Evolutionary conservation across 1,140 invertebrate species (phyloP).

Genomic region (Danaus melanippus): DNA sequence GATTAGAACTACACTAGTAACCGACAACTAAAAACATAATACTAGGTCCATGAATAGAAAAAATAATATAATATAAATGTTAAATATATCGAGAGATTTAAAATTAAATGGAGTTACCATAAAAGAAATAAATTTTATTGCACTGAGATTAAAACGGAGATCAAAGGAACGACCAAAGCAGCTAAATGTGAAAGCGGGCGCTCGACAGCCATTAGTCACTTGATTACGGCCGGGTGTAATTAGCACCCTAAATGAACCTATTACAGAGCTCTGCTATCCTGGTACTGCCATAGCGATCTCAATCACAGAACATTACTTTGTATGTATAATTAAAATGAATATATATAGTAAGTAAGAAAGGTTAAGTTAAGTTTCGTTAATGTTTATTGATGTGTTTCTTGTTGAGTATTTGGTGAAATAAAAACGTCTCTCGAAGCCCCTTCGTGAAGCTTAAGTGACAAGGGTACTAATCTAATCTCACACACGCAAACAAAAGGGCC

Average conservation of each 20-base stretch:
- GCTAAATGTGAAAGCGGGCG: conserved; percentile 21
- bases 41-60: background rate
- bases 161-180: conserved; percentile 21
- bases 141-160: conserved; percentile 7
- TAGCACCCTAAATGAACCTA: conserved; percentile 59
- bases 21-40: conserved; percentile 11
- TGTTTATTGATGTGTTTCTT: background rate
- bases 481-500: conserved; percentile 37
- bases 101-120: too few relatives aligned
- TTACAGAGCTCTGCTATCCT: conserved; percentile 43
- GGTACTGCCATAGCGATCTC: conserved; percentile 33
- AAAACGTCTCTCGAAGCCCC: conserved; percentile 6
- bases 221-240: conserved; percentile 55
- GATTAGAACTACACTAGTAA: conserved; percentile 11
- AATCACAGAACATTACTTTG: conserved; percentile 30
- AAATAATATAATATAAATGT: too few relatives aligned
- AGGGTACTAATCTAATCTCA: conserved; percentile 43
- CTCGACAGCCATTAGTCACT: conserved; percentile 50
- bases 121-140: conserved; percentile 2
- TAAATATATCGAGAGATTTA: too few relatives aligned
- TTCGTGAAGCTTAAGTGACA: conserved; percentile 23
- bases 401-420: conserved; percentile 7
- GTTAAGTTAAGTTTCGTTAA: background rate
- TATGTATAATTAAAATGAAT: background rate
- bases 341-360: too few relatives aligned